Percentiles rank a stretch among this genome's conserved stretches.
These are phyloP conservation scores for Nomada ferruginata DNA, from an alignment of 2,888 invertebrate genomes.

Conservation along the genomic window DNA sequence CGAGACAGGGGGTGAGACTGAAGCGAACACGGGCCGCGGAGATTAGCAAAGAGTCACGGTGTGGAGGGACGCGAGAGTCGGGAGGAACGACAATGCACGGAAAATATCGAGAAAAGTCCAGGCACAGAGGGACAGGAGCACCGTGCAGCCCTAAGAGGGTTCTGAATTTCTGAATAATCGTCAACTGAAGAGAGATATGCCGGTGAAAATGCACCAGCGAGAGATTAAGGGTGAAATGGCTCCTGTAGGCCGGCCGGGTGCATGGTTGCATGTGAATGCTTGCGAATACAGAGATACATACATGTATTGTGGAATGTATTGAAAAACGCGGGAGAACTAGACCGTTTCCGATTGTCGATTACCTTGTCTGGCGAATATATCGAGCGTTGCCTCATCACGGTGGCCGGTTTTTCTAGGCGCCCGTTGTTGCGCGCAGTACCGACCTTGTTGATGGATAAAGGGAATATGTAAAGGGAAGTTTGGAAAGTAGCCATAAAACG, in stretches of 20 bases:
- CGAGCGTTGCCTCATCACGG: slow-evolving; percentile 72
- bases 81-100: slow-evolving; percentile 20
- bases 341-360: slow-evolving; percentile 73
- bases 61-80: slow-evolving; percentile 19
- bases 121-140: background rate
- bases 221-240: background rate
- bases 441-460: too few relatives aligned
- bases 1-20: slow-evolving; percentile 4
- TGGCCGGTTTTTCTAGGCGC: slow-evolving; percentile 71
- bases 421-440: too few relatives aligned
- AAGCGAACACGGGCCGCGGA: background rate
- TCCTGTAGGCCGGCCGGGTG: background rate
- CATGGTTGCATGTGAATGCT: too few relatives aligned
- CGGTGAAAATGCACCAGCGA: background rate
- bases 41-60: background rate
- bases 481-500: too few relatives aligned
- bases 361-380: slow-evolving; percentile 65
- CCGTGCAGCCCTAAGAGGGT: background rate
- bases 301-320: background rate
- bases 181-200: background rate
- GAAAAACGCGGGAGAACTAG: slow-evolving; percentile 58
- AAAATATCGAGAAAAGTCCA: slow-evolving; percentile 6
- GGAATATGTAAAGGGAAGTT: too few relatives aligned
- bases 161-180: background rate
- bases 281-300: too few relatives aligned